Evolutionary conservation across 1,140 invertebrate genomes (phyloP).

Genomic region (Sycophila sp.): DNA sequence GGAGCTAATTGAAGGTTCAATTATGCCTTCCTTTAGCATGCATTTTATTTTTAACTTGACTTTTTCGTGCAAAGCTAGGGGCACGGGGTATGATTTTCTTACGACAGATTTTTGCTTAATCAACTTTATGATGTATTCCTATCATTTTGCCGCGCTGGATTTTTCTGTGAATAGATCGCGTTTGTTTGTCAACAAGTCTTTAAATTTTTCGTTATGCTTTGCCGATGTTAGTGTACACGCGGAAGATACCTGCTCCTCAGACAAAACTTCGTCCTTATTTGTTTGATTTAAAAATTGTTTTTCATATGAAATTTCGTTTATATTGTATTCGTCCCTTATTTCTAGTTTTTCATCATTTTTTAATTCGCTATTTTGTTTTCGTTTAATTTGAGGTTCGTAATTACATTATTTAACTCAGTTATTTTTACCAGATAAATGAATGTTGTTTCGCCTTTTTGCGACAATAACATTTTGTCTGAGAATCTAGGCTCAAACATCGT

Average conservation of each 20-base stretch:
- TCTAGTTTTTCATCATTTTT: not conserved
- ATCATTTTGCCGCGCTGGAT: not conserved
- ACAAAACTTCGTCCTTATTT: not conserved
- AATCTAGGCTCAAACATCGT: not conserved
- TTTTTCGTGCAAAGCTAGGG: slow-evolving; percentile 21
- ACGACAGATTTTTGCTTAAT: not conserved
- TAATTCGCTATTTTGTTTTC: not conserved
- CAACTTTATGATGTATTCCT: not conserved
- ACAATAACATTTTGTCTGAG: not conserved
- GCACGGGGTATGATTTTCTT: slow-evolving; percentile 42
- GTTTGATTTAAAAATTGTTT: not conserved
- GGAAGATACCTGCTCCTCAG: not conserved
- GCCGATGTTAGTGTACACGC: not conserved
- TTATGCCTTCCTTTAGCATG: slow-evolving; percentile 40
- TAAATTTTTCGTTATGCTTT: not conserved
- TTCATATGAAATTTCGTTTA: not conserved
- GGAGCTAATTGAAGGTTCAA: slow-evolving; percentile 44
- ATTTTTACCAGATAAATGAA: not conserved
- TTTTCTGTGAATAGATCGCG: not conserved
- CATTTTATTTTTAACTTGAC: slow-evolving; percentile 36
- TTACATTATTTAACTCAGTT: not conserved
- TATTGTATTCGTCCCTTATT: not conserved
- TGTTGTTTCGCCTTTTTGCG: not conserved
- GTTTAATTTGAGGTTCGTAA: not conserved
- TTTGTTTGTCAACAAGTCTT: not conserved